Percentiles rank a stretch among this genome's conserved stretches.
Conservation (phyloP, 2,888 invertebrate genomes). For the Meloe dianella region DNA sequence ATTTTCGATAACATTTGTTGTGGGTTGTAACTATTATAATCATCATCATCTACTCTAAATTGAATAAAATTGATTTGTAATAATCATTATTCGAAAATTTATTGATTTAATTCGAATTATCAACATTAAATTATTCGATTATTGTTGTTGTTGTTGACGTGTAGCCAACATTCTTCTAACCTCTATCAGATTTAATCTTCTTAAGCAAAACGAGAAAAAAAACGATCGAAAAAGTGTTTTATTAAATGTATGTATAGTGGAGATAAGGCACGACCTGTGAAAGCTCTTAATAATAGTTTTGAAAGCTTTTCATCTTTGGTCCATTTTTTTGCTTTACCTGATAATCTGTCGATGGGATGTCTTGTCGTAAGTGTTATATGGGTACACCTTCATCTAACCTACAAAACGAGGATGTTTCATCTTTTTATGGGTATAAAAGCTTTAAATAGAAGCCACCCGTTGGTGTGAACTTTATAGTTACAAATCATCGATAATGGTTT, state of each 20-base stretch:
- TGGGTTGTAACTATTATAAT: conserved; percentile 38
- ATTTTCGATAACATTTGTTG: conserved; percentile 53
- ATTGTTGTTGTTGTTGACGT: background rate
- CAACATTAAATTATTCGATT: background rate
- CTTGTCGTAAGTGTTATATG: conserved; percentile 32
- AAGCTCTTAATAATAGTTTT: conserved; percentile 38
- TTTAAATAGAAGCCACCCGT: conserved; percentile 28
- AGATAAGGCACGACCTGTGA: conserved; percentile 37
- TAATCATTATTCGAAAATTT: background rate
- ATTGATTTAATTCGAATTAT: background rate
- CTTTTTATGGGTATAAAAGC: conserved; percentile 9
- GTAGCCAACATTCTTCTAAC: background rate
- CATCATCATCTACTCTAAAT: conserved; percentile 30
- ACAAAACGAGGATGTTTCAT: conserved; percentile 35
- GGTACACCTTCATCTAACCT: conserved; percentile 21
- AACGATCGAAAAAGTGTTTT: conserved; percentile 26
- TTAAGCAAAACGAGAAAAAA: conserved; percentile 24
- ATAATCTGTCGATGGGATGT: conserved; percentile 25
- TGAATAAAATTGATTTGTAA: no score
- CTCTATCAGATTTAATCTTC: conserved; percentile 31
- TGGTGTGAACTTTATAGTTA: conserved; percentile 39
- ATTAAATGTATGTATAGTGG: conserved; percentile 37
- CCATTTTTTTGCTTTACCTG: conserved; percentile 29
- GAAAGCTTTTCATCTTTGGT: conserved; percentile 31
- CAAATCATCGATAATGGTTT: conserved; percentile 14